Evolutionary conservation across 2,888 invertebrate species (phyloP).

Genomic region (Ametastegia equiseti): DNA sequence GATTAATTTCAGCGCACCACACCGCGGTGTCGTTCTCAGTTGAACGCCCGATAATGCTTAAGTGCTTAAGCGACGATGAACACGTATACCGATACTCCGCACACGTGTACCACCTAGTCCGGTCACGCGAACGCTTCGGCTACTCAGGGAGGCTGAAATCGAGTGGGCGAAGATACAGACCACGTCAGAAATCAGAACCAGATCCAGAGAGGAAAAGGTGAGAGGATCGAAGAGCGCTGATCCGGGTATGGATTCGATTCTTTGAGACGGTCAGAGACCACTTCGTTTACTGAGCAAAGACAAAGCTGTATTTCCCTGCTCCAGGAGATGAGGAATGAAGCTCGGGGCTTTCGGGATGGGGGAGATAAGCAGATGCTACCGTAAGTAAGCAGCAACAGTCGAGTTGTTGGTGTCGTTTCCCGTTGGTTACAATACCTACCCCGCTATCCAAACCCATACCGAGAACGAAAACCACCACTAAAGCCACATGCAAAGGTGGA

Average conservation of each 20-base stretch:
- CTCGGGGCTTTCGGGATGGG: background rate
- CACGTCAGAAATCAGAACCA: slow-evolving; percentile 16
- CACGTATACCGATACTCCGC: slow-evolving; percentile 14
- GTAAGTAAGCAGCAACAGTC: slow-evolving; percentile 18
- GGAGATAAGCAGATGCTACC: slow-evolving; percentile 35
- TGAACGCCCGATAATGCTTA: slow-evolving; percentile 38
- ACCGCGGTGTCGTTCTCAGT: slow-evolving; percentile 23
- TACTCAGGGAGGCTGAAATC: slow-evolving; percentile 2
- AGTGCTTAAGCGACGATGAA: slow-evolving; percentile 36
- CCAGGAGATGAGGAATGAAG: slow-evolving; percentile 9
- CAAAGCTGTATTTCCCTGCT: slow-evolving; percentile 26
- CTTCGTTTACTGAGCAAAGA: slow-evolving; percentile 5
- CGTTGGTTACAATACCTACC: slow-evolving; percentile 10
- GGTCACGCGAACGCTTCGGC: slow-evolving; percentile 19
- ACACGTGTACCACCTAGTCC: background rate
- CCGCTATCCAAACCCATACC: background rate
- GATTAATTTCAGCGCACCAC: slow-evolving; percentile 38
- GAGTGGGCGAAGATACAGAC: slow-evolving; percentile 15
- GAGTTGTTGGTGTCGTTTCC: slow-evolving; percentile 38
- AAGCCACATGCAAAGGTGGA: slow-evolving; percentile 9
- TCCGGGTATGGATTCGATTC: background rate
- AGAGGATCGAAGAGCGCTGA: background rate
- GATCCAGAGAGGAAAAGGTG: background rate
- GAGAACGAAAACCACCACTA: background rate
- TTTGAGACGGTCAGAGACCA: background rate